These are phyloP conservation scores for Channa striata DNA, from an alignment of 2,797 vertebrate genomes.

Conservation along the genomic window DNA sequence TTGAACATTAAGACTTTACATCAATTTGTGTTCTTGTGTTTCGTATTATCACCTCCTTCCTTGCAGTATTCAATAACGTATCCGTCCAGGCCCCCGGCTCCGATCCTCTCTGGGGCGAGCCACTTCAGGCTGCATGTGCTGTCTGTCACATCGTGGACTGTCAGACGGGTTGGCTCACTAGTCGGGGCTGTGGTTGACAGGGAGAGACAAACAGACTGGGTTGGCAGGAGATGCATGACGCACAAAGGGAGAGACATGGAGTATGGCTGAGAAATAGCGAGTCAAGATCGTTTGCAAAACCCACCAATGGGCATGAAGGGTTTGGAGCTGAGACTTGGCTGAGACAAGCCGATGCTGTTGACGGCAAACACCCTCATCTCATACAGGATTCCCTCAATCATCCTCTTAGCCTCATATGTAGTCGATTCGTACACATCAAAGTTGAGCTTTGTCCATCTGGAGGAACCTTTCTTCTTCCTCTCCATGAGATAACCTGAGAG, in stretches of 20 bases:
- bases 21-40: neutral
- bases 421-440: constrained; percentile 87
- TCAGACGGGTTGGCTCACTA: constrained; percentile 88
- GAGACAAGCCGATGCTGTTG: constrained; percentile 90
- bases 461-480: constrained; percentile 94
- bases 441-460: constrained; percentile 94
- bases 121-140: constrained; percentile 91
- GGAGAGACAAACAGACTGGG: constrained; percentile 21
- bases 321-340: constrained; percentile 89
- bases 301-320: constrained; percentile 96
- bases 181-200: constrained; percentile 84
- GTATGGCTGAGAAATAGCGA: constrained; percentile 1
- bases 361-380: constrained; percentile 93
- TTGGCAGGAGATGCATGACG: constrained; percentile 1
- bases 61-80: constrained; percentile 92
- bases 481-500: constrained; percentile 92
- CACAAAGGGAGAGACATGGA: constrained; percentile 4
- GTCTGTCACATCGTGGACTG: constrained; percentile 89
- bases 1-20: neutral
- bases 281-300: constrained; percentile 8
- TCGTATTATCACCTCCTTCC: constrained; percentile 86
- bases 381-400: constrained; percentile 93
- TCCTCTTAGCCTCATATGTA: constrained; percentile 90
- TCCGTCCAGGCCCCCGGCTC: constrained; percentile 92
- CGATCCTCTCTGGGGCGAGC: constrained; percentile 89